Evolutionary conservation across 2,797 vertebrate genomes (phyloP).

Genomic region (Capromys pilorides): DNA sequence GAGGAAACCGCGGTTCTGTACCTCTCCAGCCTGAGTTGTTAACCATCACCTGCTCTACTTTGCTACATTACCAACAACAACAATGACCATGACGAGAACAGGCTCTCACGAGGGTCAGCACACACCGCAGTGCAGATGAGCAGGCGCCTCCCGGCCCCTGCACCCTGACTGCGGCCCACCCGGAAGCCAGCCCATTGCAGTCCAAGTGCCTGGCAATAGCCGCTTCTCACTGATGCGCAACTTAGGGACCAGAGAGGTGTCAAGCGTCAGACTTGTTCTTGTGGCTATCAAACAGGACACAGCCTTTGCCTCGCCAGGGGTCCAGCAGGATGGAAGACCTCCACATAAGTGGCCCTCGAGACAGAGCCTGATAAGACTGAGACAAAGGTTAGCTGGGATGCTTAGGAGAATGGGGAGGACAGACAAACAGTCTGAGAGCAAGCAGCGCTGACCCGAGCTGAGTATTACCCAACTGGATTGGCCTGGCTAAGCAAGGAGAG

Average conservation of each 20-base stretch:
- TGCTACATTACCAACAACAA: neutral
- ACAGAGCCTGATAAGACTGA: neutral
- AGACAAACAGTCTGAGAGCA: neutral
- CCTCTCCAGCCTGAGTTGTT: neutral
- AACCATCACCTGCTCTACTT: neutral
- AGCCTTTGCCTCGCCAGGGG: neutral
- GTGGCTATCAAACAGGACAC: neutral
- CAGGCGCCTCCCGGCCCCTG: neutral
- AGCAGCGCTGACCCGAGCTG: neutral
- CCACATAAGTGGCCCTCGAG: neutral
- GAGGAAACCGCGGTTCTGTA: neutral
- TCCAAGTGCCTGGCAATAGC: neutral
- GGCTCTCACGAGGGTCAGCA: neutral
- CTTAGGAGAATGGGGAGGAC: neutral
- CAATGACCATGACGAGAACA: neutral
- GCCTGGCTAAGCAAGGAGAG: neutral
- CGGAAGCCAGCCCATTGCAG: neutral
- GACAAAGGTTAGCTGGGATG: neutral
- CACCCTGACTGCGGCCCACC: neutral
- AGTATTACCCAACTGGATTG: constrained; percentile 1
- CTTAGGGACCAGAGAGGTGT: neutral
- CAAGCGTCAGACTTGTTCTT: neutral
- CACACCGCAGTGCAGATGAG: neutral
- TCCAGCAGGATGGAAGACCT: constrained; percentile 9
- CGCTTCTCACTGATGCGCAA: neutral